Conservation (phyloP, 2,113 vertebrate species). For the Dryoscopus gambensis region DNA sequence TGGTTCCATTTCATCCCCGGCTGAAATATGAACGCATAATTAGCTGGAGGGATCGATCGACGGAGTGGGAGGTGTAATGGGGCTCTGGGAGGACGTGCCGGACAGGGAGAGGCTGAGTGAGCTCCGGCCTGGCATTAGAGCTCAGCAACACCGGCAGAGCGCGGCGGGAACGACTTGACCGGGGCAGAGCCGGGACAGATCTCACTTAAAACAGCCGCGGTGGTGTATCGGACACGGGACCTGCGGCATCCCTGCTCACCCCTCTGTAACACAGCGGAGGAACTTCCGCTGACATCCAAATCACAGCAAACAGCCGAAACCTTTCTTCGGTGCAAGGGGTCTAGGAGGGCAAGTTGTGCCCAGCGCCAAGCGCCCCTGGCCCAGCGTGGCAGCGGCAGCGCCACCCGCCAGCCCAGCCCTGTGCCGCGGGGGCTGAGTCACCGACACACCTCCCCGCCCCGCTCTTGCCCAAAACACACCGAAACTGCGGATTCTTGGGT, state of each 20-base stretch:
- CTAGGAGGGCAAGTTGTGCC: background rate
- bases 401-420: background rate
- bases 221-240: background rate
- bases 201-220: rapidly evolving
- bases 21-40: background rate
- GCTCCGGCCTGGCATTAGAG: background rate
- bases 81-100: background rate
- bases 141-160: background rate
- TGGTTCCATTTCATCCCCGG: background rate
- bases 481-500: background rate
- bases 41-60: background rate
- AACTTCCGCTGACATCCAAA: background rate
- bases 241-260: background rate
- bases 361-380: background rate
- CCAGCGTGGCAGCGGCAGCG: rapidly evolving
- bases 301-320: background rate
- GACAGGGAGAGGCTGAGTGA: background rate
- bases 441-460: rapidly evolving
- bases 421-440: rapidly evolving
- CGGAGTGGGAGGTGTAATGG: background rate
- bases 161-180: rapidly evolving
- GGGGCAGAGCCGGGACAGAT: background rate
- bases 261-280: background rate
- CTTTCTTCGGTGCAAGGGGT: background rate
- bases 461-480: background rate